These are phyloP conservation scores for Latrodectus elegans DNA, from an alignment of 2,888 invertebrate genomes.

Conservation along the genomic window DNA sequence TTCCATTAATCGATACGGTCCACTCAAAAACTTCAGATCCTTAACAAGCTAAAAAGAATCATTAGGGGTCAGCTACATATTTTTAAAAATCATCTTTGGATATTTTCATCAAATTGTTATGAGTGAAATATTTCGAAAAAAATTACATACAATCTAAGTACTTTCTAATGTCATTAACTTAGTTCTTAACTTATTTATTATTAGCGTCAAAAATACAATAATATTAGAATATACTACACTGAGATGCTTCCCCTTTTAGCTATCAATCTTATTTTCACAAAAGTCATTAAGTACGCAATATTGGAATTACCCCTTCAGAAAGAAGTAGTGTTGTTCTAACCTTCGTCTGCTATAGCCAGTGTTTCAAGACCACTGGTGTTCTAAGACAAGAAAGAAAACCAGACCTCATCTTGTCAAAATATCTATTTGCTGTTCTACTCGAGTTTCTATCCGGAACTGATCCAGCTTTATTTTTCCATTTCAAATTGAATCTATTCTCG, in stretches of 20 bases:
- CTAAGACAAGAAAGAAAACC: constrained; percentile 20
- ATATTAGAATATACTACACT: too few relatives aligned
- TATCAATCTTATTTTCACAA: too few relatives aligned
- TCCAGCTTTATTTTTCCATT: constrained; percentile 33
- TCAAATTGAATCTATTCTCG: background rate
- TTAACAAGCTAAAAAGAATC: constrained; percentile 15
- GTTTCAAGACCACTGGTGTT: constrained; percentile 36
- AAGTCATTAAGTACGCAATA: background rate
- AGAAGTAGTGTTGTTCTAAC: constrained; percentile 51
- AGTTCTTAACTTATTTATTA: too few relatives aligned
- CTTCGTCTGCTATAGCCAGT: constrained; percentile 29
- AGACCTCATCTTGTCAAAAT: constrained; percentile 62
- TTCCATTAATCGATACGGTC: constrained; percentile 37
- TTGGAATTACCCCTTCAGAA: background rate
- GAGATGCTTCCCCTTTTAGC: too few relatives aligned
- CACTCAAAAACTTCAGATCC: constrained; percentile 32
- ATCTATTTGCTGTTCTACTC: constrained; percentile 59
- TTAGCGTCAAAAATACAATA: too few relatives aligned
- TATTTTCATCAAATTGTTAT: too few relatives aligned
- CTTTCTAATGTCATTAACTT: too few relatives aligned
- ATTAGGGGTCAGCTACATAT: constrained; percentile 20
- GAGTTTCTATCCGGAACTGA: constrained; percentile 62
- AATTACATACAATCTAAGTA: too few relatives aligned
- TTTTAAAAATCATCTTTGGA: background rate
- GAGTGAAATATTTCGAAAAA: too few relatives aligned